phyloP scores from a whole-genome alignment of 1,140 invertebrate species.

The Bactericera cockerelli region DNA sequence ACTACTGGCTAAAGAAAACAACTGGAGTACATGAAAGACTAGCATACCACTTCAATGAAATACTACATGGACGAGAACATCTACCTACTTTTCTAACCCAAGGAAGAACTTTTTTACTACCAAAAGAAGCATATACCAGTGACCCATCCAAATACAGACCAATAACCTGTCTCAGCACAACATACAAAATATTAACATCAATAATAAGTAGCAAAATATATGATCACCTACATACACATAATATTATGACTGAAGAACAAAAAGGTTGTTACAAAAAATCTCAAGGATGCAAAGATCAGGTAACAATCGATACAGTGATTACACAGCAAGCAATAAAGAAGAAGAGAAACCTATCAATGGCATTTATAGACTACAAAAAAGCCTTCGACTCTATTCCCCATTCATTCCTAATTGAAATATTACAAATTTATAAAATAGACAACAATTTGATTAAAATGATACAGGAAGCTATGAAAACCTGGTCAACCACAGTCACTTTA shows the following conservation, averaged over 20 bases:
- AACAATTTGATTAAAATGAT: too few relatives aligned
- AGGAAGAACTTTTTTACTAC: neutral
- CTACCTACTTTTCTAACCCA: neutral
- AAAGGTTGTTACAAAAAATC: constrained; percentile 1
- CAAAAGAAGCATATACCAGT: neutral
- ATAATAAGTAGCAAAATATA: neutral
- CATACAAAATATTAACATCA: constrained; percentile 1
- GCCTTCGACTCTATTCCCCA: constrained; percentile 12
- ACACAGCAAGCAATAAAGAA: constrained; percentile 8
- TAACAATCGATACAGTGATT: constrained; percentile 9
- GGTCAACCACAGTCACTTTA: too few relatives aligned
- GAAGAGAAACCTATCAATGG: neutral
- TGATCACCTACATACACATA: neutral
- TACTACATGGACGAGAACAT: neutral
- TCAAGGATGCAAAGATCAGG: constrained; percentile 3
- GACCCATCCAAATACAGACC: constrained; percentile 1
- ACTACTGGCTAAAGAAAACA: neutral
- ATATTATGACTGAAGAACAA: constrained; percentile 3
- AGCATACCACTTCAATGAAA: neutral
- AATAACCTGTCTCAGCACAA: neutral
- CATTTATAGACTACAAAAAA: constrained; percentile 19
- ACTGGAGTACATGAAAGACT: neutral
- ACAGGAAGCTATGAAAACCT: too few relatives aligned
- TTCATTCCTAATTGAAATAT: neutral
- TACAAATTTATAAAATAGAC: neutral